A percentile compares a stretch with the other conserved stretches of the same genome.
phyloP scores from a whole-genome alignment of 2,113 vertebrate species.

The Cygnus buccinator region DNA sequence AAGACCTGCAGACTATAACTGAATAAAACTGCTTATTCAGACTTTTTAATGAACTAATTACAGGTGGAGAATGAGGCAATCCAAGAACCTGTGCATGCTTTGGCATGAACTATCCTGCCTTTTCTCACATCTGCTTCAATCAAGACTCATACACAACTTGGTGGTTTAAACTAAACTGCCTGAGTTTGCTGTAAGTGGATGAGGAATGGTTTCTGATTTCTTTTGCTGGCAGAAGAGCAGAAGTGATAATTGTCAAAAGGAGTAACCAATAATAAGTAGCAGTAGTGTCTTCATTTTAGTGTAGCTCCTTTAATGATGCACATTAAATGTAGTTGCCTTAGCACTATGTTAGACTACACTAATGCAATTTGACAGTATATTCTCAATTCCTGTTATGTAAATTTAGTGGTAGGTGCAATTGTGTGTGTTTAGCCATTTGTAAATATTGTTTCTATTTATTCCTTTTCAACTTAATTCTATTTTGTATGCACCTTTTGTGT shows the following conservation, averaged over 20 bases:
- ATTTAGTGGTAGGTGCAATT: not conserved
- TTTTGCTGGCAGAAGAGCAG: not conserved
- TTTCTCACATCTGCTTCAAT: not conserved
- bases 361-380: not conserved
- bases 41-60: not conserved
- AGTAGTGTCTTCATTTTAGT: not conserved
- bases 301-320: not conserved
- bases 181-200: not conserved
- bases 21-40: not conserved
- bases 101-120: not conserved
- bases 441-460: not conserved
- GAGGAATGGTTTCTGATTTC: not conserved
- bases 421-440: not conserved
- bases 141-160: not conserved
- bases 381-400: not conserved
- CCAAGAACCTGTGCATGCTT: not conserved
- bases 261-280: not conserved
- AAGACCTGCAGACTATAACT: not conserved
- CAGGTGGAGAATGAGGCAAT: not conserved
- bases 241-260: not conserved
- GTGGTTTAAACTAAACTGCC: slow-evolving; percentile 2
- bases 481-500: not conserved
- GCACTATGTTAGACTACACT: not conserved
- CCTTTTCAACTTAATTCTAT: not conserved
- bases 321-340: not conserved